Base-by-base conservation (phyloP, 2,888 invertebrate species). In the Dinocampus coccinellae region DNA sequence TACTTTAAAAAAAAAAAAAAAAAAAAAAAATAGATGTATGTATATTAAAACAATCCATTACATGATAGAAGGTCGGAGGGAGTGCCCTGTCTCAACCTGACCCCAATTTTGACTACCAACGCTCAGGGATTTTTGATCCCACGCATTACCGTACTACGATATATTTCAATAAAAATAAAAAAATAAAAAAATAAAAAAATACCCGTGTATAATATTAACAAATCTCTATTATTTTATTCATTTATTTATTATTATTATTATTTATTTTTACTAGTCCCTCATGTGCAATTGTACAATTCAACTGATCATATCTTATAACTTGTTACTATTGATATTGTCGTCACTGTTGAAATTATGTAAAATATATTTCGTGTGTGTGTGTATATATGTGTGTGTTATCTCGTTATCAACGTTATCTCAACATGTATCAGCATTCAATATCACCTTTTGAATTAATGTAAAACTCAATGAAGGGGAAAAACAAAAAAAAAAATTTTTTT, bases 61-160 rank as follows among this genome's bases (percentile, higher is more conserved):
- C 16, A 55, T 16, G 42, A 33, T 70, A 60, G 20, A 36, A 42
- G 36, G 57, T 69, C 75, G 75, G 72, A 77, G 77, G 79, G 81
- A 76, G 81, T 79, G 26, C 24, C n/a, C 47, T 47, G 78, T 77
- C 76, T 65, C 13, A 75, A 73, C 69, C 74, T 76, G 80, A 78
- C 77, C 77, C 73, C 73, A 77, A 78, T 80, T 71, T 29, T n/a
- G 11, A 24, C 26, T 24, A 55, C 55, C 55, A 55, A 55, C 55
- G 55, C 55, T 26, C 11, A 22, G 55, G 9, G 24, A 55, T 55
- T 55, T 52, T 47, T n/a, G 16, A 47, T 47, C 47, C 60, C 20
- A 60, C 33, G 34, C 36, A 22, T 34, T 60, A 36, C 11, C 34
- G 60, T 34, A 22, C 22, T 55, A 20, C 34, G 13, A n/a, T 57